Evolutionary conservation across 2,888 invertebrate genomes (phyloP), one percentile per base, ranked within the genome.

Genomic region (Litoditis marina): DNA sequence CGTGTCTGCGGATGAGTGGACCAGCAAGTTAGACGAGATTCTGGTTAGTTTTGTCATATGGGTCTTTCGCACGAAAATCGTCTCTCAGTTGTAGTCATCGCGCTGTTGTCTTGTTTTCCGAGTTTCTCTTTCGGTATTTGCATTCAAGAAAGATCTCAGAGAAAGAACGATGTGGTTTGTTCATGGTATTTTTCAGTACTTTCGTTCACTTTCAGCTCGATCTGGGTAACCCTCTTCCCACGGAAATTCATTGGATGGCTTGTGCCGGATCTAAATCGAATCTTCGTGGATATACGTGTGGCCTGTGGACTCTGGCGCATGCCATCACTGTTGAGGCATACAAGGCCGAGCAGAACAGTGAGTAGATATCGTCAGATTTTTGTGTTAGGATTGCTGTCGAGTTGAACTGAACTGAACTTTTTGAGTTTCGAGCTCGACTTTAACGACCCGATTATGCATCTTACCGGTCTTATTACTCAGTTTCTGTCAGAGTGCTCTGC

Each of bases 271-370:
- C 92, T 75, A 86, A 88, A 60, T 84, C 88, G 0, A 86, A 87
- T 65, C 88, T 73, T 19, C 63, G 75, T 54, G 94, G 94, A 13
- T 96, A 91, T 83, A 91, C 94, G 0, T 98, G 96, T 85, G 90
- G 93, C 0, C 86, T 98, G 34, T 98, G 98, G 98, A 90, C 89
- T 16, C 85, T 94, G 74, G 95, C 94, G 83, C 98, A 98, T 82
- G 90, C 90, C 39, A 84, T 98, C 60, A 91, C 92, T 0, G 91
- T 94, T 0, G 89, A 89, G 82, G 89, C 91, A 13, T 84, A 85
- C 62, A 79, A 83, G 39, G 83, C 83, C 64, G 80, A 83, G 58
- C 78, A 83, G 42, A 77, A 72, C 51, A 78, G 81, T 81, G 50
- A 71, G 73, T 68, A 19, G 34, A 47, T 6, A n/a, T 25, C 2